Evolutionary conservation across 2,113 vertebrate species (phyloP).

Genomic region (Pygoscelis antarcticus): DNA sequence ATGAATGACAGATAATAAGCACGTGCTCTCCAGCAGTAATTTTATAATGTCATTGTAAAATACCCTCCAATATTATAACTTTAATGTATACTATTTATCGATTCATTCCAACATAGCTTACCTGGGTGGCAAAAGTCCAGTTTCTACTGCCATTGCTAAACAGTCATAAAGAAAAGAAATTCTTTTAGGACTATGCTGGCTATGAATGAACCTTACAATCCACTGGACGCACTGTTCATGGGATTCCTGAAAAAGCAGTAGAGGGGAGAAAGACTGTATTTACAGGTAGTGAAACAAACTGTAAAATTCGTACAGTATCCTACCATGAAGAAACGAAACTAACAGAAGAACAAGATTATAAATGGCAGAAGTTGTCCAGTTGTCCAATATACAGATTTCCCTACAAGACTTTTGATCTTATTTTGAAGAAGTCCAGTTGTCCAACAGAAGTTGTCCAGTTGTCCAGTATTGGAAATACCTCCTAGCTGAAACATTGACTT

Average conservation of each 20-base stretch:
- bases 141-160: conserved; percentile 96
- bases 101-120: conserved; percentile 43
- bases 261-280: not conserved
- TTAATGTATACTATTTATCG: not conserved
- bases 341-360: not conserved
- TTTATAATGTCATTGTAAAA: not conserved
- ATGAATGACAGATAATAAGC: not conserved
- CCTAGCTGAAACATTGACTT: not conserved
- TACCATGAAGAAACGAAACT: not conserved
- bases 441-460: not conserved
- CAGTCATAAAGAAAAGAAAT: conserved; percentile 98
- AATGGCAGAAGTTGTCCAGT: not conserved
- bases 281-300: not conserved
- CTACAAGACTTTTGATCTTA: not conserved
- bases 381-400: not conserved
- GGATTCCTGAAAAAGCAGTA: conserved; percentile 83
- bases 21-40: rapidly evolving
- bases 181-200: conserved; percentile 95
- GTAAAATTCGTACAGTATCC: not conserved
- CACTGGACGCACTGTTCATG: conserved; percentile 97
- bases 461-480: not conserved
- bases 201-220: conserved; percentile 95
- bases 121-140: conserved; percentile 91
- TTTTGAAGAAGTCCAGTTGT: not conserved
- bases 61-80: not conserved